Evolutionary conservation across 2,113 vertebrate genomes (phyloP).

Genomic region (Prionailurus bengalensis): DNA sequence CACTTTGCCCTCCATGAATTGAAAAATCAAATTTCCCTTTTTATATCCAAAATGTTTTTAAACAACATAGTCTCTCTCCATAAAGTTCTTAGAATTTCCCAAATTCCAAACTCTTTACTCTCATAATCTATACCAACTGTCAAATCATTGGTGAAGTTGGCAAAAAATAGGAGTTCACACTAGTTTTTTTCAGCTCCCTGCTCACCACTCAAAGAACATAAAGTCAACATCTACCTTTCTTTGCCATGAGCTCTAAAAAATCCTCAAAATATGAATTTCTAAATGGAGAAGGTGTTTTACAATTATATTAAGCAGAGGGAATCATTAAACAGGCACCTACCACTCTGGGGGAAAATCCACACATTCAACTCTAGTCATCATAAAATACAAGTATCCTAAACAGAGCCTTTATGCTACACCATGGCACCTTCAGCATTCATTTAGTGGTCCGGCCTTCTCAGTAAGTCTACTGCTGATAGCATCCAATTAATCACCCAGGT

Average conservation of each 20-base stretch:
- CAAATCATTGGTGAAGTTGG: slow-evolving; percentile 41
- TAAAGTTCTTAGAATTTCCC: slow-evolving; percentile 28
- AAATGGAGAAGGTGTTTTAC: slow-evolving; percentile 64
- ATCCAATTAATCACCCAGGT: slow-evolving; percentile 85
- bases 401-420: slow-evolving; percentile 68
- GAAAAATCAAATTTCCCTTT: slow-evolving; percentile 53
- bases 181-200: not conserved
- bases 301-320: slow-evolving; percentile 66
- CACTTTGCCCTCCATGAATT: not conserved
- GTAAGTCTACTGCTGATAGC: slow-evolving; percentile 77
- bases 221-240: slow-evolving; percentile 46
- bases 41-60: slow-evolving; percentile 22
- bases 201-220: slow-evolving; percentile 46
- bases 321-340: slow-evolving; percentile 73
- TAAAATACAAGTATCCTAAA: slow-evolving; percentile 75
- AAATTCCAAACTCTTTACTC: slow-evolving; percentile 51
- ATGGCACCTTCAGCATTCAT: slow-evolving; percentile 71
- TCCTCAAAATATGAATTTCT: slow-evolving; percentile 57
- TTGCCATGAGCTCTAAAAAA: slow-evolving; percentile 20
- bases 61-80: not conserved
- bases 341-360: slow-evolving; percentile 65
- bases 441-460: slow-evolving; percentile 79
- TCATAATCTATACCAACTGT: slow-evolving; percentile 51
- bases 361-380: slow-evolving; percentile 66
- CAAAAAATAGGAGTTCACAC: slow-evolving; percentile 1